These are phyloP conservation scores for Vanessa atalanta DNA, from an alignment of 1,140 invertebrate species.

Conservation along the genomic window DNA sequence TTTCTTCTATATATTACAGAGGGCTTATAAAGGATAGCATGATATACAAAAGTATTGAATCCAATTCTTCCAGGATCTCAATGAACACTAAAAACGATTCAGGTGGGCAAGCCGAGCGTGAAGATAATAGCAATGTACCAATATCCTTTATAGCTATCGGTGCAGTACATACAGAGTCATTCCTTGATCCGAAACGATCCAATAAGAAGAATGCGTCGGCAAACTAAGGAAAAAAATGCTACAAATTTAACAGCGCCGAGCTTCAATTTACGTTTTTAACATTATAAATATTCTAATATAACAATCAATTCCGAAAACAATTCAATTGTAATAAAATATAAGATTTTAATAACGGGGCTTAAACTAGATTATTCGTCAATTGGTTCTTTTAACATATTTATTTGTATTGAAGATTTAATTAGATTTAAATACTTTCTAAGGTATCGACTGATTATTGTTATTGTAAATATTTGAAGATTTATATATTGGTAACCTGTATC, in stretches of 20 bases:
- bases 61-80: background rate
- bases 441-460: too few relatives aligned
- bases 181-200: background rate
- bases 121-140: constrained; percentile 28
- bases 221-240: constrained; percentile 5
- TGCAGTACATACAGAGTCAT: constrained; percentile 4
- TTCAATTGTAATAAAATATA: too few relatives aligned
- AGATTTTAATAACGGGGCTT: too few relatives aligned
- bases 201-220: background rate
- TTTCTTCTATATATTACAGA: too few relatives aligned
- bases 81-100: constrained; percentile 13
- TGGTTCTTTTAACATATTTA: too few relatives aligned
- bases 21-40: background rate
- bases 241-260: background rate
- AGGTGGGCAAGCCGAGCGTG: constrained; percentile 19
- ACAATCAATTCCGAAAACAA: too few relatives aligned
- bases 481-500: too few relatives aligned
- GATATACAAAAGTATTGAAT: background rate
- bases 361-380: too few relatives aligned
- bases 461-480: too few relatives aligned
- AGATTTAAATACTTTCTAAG: too few relatives aligned
- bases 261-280: background rate
- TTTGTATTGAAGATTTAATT: too few relatives aligned
- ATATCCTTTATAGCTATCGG: constrained; percentile 24
- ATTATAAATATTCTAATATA: too few relatives aligned